phyloP scores from a whole-genome alignment of 1,140 invertebrate species.

The Pentalonia nigronervosa region DNA sequence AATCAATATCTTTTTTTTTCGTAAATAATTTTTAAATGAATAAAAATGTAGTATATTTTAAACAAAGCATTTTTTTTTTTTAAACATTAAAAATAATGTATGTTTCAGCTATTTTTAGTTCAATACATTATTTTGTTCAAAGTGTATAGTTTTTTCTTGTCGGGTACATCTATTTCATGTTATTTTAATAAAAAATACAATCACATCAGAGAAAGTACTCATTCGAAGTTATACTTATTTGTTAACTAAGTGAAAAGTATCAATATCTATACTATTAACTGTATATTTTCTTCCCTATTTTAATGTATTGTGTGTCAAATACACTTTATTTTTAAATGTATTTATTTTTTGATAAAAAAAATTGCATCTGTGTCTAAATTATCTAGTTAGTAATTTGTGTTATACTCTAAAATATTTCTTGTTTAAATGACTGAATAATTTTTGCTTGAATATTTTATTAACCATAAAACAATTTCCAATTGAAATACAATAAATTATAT shows the following conservation, averaged over 20 bases:
- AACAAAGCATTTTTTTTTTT: conserved; percentile 20
- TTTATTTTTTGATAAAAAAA: not conserved
- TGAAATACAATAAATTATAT: not conserved
- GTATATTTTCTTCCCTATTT: not conserved
- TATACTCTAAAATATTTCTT: not conserved
- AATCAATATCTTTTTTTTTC: not conserved
- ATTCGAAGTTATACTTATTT: not conserved
- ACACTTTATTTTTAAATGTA: not conserved
- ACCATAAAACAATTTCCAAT: not conserved
- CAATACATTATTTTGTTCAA: not conserved
- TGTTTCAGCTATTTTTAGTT: not conserved
- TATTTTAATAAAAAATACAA: not conserved
- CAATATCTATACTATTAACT: not conserved
- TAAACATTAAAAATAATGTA: not conserved
- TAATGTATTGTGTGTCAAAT: not conserved
- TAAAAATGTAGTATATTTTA: not conserved
- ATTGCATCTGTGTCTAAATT: not conserved
- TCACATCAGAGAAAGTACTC: not conserved
- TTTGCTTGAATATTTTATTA: not conserved
- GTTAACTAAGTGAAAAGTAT: not conserved
- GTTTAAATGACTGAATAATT: not conserved
- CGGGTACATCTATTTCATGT: not conserved
- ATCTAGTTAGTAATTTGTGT: not conserved
- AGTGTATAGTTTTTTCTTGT: not conserved
- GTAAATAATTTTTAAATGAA: not conserved